Evolutionary conservation across 1,140 invertebrate genomes (phyloP), one percentile per base, ranked within the genome.

Genomic region (Callitettix versicolor): DNA sequence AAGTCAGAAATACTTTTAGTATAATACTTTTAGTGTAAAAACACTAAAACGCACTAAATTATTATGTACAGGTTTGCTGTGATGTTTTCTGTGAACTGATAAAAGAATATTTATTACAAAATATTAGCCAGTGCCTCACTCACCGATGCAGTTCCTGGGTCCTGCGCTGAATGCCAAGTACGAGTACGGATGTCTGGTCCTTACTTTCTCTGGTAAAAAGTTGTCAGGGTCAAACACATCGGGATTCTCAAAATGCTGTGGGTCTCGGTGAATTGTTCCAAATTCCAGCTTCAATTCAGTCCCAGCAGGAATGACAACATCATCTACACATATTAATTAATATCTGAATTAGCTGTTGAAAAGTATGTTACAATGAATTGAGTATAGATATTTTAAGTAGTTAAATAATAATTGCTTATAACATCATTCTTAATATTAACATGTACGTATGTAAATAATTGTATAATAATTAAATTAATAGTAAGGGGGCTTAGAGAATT

Each of bases 131-230:
- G n/a, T n/a, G n/a, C n/a, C n/a, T n/a, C n/a, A 59, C 60, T 61
- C 64, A 75, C 76, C 78, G 51, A 81, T 73, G 56, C 79, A 81
- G 62, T 79, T 79, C 53, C 78, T 69, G 14, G 71, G 68, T 11
- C 79, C 79, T 53, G 76, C 76, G 43, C 76, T 77, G 63, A 83
- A 84, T 11, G 80, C 80, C 24, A 79, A 65, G 57, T 71, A 81
- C 12, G 67, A 53, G 47, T 68, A 74, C 2, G 63, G 71, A 62
- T 70, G 74, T 20, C 77, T 60, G 22, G 64, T 63, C 6, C 62
- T 51, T 15, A 63, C n/a, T n/a, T n/a, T n/a, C n/a, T n/a, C n/a
- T n/a, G n/a, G n/a, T n/a, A n/a, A n/a, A n/a, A n/a, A n/a, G 60
- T 80, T 68, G 34, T 84, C 80, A 0, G 82, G 82, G 67, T 81